Base-by-base conservation (phyloP, 1,140 invertebrate species). In the Semibalanus balanoides region DNA sequence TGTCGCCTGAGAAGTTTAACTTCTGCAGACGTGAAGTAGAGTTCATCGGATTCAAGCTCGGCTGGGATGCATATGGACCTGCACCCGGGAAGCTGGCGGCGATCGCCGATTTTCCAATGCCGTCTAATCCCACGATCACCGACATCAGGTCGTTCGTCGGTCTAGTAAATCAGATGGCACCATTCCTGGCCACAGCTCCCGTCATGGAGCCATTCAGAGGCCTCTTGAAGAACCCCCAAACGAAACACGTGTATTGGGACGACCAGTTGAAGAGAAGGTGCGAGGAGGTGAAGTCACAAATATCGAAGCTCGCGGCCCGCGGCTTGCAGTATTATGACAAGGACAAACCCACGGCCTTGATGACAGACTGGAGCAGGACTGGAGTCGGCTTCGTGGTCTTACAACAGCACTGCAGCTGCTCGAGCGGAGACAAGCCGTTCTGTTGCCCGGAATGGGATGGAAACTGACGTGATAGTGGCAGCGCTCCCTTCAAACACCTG, bases 1-100 rank as follows among this genome's bases (percentile, higher is more conserved):
- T 76, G 30, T n/a, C 73, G 7, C 76, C 76, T 17, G 76, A 76
- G 35, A 76, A 76, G 76, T 76, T 76, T 27, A 35, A 69, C 3
- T 76, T 76, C 71, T 76, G 71, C 76, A 76, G 71, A 30, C 74
- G 76, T 40, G 75, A 69, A 73, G 30, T 76, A 0, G 64, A 40
- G 31, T 76, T 76, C 30, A 29, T 69, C 17, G 76, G 73, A 29
- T 74, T 43, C 76, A n/a, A 40, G 25, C 74, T 74, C n/a, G 30
- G 30, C 30, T 74, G 74, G 74, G 74, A 74, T 27, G 74, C 28
- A 29, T 74, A 74, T 51, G 73, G 40, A 28, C 73, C 35, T 22
- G 28, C 75, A 1, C n/a, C 22, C 0, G 75, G 73, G 28, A n/a
- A 28, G 27, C 31, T 77, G 27, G 0, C 30, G 64, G 74, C 31